Evolutionary conservation across 2,797 vertebrate genomes (phyloP).

Genomic region (Nasua narica): DNA sequence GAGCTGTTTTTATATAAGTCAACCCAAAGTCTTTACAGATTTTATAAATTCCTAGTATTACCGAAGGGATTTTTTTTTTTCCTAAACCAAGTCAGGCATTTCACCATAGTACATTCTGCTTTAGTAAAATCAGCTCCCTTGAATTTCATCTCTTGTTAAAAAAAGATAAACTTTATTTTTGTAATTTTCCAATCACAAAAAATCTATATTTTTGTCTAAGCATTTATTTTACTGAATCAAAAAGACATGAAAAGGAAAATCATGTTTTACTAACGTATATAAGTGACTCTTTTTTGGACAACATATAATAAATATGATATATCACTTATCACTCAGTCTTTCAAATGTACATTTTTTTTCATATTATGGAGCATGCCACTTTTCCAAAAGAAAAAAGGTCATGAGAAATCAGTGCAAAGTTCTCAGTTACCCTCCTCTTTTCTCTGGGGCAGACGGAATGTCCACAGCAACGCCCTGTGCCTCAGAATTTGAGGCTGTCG

Average conservation of each 20-base stretch:
- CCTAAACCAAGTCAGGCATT: constrained; percentile 28
- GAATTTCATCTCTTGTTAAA: constrained; percentile 82
- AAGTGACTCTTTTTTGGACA: constrained; percentile 84
- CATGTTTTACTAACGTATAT: constrained; percentile 84
- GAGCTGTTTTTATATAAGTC: constrained; percentile 21
- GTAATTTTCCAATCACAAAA: constrained; percentile 83
- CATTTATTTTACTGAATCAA: constrained; percentile 87
- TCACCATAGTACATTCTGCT: constrained; percentile 1
- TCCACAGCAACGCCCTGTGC: constrained; percentile 42
- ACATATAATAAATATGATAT: constrained; percentile 92
- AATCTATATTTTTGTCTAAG: constrained; percentile 86
- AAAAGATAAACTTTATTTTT: constrained; percentile 89
- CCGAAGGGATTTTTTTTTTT: not conserved
- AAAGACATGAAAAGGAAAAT: constrained; percentile 85
- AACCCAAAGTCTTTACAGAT: constrained; percentile 3
- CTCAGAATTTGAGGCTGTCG: not conserved
- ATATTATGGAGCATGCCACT: constrained; percentile 88
- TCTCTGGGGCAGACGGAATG: constrained; percentile 51
- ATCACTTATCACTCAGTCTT: constrained; percentile 87
- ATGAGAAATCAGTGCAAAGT: constrained; percentile 89
- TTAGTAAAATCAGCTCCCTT: constrained; percentile 82
- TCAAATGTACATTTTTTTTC: constrained; percentile 85
- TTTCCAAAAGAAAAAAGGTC: constrained; percentile 84
- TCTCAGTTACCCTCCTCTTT: constrained; percentile 80
- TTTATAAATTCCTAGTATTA: constrained; percentile 37